Conservation (phyloP, 2,888 invertebrate genomes). For the Nysson spinosus region DNA sequence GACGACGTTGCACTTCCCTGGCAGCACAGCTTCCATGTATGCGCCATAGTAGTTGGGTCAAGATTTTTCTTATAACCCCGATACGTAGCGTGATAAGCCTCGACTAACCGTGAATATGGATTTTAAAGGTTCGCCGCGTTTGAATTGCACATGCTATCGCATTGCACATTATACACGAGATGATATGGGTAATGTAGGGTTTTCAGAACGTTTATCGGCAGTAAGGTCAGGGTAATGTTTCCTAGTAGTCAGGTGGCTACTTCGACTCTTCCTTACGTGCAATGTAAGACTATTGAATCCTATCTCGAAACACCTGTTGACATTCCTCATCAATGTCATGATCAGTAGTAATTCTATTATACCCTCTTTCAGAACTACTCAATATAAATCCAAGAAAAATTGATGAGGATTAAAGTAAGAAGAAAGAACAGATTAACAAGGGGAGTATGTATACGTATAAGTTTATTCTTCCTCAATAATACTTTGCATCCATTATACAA, state of each 20-base stretch:
- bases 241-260: slow-evolving; percentile 22
- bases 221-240: slow-evolving; percentile 27
- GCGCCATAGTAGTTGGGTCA: too few relatives aligned
- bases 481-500: background rate
- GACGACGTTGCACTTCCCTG: slow-evolving; percentile 17
- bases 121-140: slow-evolving; percentile 6
- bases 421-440: too few relatives aligned
- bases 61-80: slow-evolving; percentile 7
- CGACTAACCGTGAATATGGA: background rate
- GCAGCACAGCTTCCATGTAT: background rate
- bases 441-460: background rate
- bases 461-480: background rate
- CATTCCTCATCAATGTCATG: too few relatives aligned
- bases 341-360: too few relatives aligned
- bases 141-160: slow-evolving; percentile 3
- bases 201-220: slow-evolving; percentile 29
- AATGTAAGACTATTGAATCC: background rate
- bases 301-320: background rate
- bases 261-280: background rate
- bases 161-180: slow-evolving; percentile 14
- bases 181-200: slow-evolving; percentile 32
- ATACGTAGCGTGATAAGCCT: slow-evolving; percentile 1
- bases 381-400: too few relatives aligned
- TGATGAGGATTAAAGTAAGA: too few relatives aligned
- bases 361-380: too few relatives aligned